Evolutionary conservation across 2,113 vertebrate species (phyloP).

Genomic region (Gymnocephalus cernua): DNA sequence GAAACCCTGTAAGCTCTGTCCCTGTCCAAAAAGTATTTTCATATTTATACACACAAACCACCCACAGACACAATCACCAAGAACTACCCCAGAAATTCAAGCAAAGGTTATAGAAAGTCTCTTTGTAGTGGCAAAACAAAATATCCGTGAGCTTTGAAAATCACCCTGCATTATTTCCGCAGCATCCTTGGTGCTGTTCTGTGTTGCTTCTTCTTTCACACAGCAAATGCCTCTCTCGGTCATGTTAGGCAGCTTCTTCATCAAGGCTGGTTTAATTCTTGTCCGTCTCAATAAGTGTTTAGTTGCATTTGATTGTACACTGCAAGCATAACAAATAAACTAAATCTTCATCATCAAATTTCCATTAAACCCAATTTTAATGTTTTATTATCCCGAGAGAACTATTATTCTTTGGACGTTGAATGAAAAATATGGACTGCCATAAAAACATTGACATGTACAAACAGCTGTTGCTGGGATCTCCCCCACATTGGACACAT

Average conservation of each 20-base stretch:
- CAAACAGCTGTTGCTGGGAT: conserved; percentile 77
- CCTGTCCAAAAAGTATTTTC: conserved; percentile 54
- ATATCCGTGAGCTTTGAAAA: conserved; percentile 63
- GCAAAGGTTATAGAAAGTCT: conserved; percentile 57
- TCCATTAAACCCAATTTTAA: conserved; percentile 4
- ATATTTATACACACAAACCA: conserved; percentile 51
- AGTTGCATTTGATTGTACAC: conserved; percentile 7
- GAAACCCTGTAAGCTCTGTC: conserved; percentile 50
- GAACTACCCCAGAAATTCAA: conserved; percentile 59
- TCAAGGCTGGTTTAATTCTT: conserved; percentile 14
- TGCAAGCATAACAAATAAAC: conserved; percentile 10
- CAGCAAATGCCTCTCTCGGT: conserved; percentile 34
- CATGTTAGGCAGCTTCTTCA: conserved; percentile 23
- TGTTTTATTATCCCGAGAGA: conserved; percentile 29
- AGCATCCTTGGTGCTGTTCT: conserved; percentile 20
- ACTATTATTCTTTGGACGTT: conserved; percentile 1
- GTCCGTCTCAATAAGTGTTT: conserved; percentile 19
- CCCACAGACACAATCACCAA: conserved; percentile 66
- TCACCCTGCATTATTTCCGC: conserved; percentile 41
- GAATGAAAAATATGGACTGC: conserved; percentile 33
- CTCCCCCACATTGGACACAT: conserved; percentile 66
- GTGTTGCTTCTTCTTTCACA: conserved; percentile 33
- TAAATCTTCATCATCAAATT: conserved; percentile 12
- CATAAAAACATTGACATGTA: conserved; percentile 56
- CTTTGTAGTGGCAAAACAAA: conserved; percentile 66